Conservation (phyloP, 2,888 invertebrate genomes). For the Ophioninae sp. region DNA sequence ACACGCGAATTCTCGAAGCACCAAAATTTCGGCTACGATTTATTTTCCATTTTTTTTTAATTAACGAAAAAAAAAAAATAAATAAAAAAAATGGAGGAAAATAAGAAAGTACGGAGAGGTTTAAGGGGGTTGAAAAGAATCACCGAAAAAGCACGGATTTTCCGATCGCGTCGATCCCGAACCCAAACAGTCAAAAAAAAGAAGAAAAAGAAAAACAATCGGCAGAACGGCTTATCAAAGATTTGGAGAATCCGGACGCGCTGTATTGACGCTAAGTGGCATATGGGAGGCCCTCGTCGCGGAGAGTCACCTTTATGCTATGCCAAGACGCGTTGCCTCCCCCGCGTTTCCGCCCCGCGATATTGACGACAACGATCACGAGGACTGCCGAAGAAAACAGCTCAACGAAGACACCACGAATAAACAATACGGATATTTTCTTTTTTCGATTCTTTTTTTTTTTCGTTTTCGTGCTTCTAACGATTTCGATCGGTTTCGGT, state of each 20-base stretch:
- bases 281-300: slow-evolving; percentile 75
- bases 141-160: background rate
- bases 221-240: slow-evolving; percentile 5
- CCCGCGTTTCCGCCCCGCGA: slow-evolving; percentile 70
- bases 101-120: too few relatives aligned
- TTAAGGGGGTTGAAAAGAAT: too few relatives aligned
- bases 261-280: slow-evolving; percentile 72
- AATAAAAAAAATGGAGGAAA: too few relatives aligned
- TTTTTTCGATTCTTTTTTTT: background rate
- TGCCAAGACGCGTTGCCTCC: slow-evolving; percentile 70
- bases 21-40: background rate
- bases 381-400: slow-evolving; percentile 35
- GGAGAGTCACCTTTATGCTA: slow-evolving; percentile 78
- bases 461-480: too few relatives aligned
- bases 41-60: background rate
- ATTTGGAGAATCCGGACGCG: slow-evolving; percentile 42
- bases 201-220: slow-evolving; percentile 9
- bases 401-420: background rate
- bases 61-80: too few relatives aligned
- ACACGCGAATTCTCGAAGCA: slow-evolving; percentile 3
- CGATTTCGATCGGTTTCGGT: too few relatives aligned
- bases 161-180: too few relatives aligned
- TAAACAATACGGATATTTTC: too few relatives aligned
- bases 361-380: slow-evolving; percentile 57
- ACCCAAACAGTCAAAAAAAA: too few relatives aligned